Percentiles rank a stretch among this genome's conserved stretches.
Evolutionary conservation across 1,140 invertebrate genomes (phyloP).

Genomic region (Papilio polytes): DNA sequence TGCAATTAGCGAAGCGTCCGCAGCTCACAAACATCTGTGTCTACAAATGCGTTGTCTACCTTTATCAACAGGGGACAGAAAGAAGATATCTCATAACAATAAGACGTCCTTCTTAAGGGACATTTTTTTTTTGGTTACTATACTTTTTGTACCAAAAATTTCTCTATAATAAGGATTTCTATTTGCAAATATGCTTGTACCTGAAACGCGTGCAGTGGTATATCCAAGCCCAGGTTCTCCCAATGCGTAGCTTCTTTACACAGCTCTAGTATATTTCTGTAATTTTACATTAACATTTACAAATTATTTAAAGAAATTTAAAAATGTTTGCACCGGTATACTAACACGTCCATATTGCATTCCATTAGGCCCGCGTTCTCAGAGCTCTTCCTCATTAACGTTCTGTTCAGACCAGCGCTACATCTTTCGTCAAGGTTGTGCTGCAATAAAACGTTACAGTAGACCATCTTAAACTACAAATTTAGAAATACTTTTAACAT

Average conservation of each 20-base stretch:
- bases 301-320: neutral
- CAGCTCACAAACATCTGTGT: no score
- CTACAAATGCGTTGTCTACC: no score
- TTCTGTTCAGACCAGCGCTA: constrained; percentile 86
- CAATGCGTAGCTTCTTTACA: constrained; percentile 89
- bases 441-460: constrained; percentile 47
- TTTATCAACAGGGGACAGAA: no score
- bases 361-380: constrained; percentile 88
- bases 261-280: constrained; percentile 79
- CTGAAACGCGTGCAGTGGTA: constrained; percentile 85
- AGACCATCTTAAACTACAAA: neutral
- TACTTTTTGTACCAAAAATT: no score
- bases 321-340: neutral
- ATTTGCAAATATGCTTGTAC: constrained; percentile 46
- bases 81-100: no score
- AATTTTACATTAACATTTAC: neutral
- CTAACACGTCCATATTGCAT: constrained; percentile 91
- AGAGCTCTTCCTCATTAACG: constrained; percentile 88
- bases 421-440: constrained; percentile 81
- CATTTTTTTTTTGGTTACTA: no score
- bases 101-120: no score
- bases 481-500: neutral
- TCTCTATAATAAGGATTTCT: no score
- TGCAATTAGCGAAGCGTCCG: no score
- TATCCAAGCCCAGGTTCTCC: constrained; percentile 87